Evolutionary conservation across 2,888 invertebrate species (phyloP).

Genomic region (Cataglyphis rosenhaueri): DNA sequence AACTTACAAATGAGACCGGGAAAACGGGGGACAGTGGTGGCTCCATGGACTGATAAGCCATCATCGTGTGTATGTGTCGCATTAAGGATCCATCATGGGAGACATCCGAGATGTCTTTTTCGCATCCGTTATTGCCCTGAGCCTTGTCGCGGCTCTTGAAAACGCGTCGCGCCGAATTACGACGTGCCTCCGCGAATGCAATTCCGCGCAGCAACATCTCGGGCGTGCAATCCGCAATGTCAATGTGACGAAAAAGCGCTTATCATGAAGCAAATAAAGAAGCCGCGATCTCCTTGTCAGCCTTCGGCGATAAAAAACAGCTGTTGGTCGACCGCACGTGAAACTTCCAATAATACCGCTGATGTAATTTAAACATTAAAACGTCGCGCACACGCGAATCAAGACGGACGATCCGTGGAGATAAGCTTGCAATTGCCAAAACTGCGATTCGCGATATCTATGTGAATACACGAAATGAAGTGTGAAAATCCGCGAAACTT

Average conservation of each 20-base stretch:
- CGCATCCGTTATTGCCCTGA: slow-evolving; percentile 59
- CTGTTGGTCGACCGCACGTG: slow-evolving; percentile 1
- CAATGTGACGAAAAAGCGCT: not conserved
- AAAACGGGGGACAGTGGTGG: slow-evolving; percentile 27
- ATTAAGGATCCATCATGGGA: slow-evolving; percentile 53
- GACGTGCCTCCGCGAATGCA: slow-evolving; percentile 69
- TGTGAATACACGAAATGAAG: slow-evolving; percentile 1
- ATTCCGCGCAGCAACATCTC: slow-evolving; percentile 67
- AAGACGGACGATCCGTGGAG: not conserved
- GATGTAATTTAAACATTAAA: slow-evolving; percentile 42
- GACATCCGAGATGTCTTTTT: slow-evolving; percentile 64
- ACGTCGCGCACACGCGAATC: slow-evolving; percentile 5
- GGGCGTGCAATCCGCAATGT: not conserved
- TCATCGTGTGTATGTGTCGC: slow-evolving; percentile 38
- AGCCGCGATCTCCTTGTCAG: not conserved
- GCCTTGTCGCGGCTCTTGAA: slow-evolving; percentile 59
- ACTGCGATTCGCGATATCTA: not conserved
- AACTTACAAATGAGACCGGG: slow-evolving; percentile 59
- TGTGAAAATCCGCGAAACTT: not conserved
- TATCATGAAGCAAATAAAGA: slow-evolving; percentile 17
- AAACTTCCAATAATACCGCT: not conserved
- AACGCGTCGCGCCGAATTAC: slow-evolving; percentile 67
- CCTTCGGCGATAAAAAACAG: slow-evolving; percentile 2
- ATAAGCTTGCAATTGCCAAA: not conserved
- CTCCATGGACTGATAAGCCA: not conserved